Evolutionary conservation across 2,888 invertebrate species (phyloP), one percentile per base, ranked within the genome.

Genomic region (Caradrina clavipalpis): DNA sequence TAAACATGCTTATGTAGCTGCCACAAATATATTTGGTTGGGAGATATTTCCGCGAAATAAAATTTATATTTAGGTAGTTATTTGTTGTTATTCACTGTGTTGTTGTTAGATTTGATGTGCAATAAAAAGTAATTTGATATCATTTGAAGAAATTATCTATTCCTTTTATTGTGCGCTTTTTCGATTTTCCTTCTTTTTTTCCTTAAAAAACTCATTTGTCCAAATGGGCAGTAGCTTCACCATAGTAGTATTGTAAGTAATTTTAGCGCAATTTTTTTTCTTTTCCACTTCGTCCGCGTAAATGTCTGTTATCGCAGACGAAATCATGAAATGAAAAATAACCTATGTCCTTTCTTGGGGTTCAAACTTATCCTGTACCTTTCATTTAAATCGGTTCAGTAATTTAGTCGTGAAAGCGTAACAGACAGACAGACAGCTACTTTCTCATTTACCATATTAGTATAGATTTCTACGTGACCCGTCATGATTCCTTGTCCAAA

Each of bases 61-160:
- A 86, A 86, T 69, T 86, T 86, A 82, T 76, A 81, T 81, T 82
- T 82, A 58, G 69, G 45, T 81, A 81, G 70, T 83, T 83, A 82
- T 81, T 81, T 85, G 26, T 62, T 76, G 73, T 77, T 75, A 81
- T 81, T 71, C 73, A 78, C 75, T 80, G 60, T 19, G 69, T 78
- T 82, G 80, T 80, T 78, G 76, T 79, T 76, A 45, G 53, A 59
- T 62, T 62, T 6, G 21, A 26, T 11, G 54, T 54, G 50, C n/a
- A 31, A 61, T 71, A 67, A 67, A 69, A 80, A 66, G 45, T 66
- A 42, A 64, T 64, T 70, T 56, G 55, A 45, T 49, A n/a, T 6
- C 21, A 26, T 64, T 69, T 31, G 39, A 50, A 31, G 26, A n/a
- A 59, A 59, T 55, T 55, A 66, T 67, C 0, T 72, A 15, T 22